A percentile compares a stretch with the other conserved stretches of the same genome.
phyloP scores from a whole-genome alignment of 2,797 vertebrate genomes.

The Parotocinclus haroldoi region DNA sequence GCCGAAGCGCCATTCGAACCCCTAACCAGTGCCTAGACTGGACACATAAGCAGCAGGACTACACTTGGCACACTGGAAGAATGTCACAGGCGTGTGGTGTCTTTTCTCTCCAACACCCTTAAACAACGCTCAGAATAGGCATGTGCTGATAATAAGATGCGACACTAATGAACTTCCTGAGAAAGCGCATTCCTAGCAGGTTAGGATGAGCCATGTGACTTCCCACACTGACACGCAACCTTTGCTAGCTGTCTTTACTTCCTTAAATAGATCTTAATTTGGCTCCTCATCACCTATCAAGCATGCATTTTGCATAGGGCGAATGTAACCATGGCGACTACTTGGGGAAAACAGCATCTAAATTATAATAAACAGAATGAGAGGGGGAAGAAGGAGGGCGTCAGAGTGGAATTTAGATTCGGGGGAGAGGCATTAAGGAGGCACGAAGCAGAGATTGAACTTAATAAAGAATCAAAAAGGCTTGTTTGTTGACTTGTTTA shows the following conservation, averaged over 20 bases:
- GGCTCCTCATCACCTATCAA: conserved; percentile 46
- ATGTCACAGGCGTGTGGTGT: too few species aligned
- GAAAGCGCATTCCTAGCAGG: conserved; percentile 7
- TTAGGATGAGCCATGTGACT: conserved; percentile 2
- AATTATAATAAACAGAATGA: conserved; percentile 29
- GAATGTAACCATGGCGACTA: conserved; percentile 59
- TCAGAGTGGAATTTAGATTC: conserved; percentile 26
- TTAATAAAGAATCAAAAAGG: conserved; percentile 49
- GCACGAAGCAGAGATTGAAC: conserved; percentile 1
- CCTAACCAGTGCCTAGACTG: too few species aligned
- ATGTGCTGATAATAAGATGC: conserved; percentile 5
- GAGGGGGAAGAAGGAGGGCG: conserved; percentile 3
- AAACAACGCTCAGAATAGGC: too few species aligned
- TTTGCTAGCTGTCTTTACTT: background rate
- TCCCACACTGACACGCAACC: background rate
- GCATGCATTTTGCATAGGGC: conserved; percentile 49
- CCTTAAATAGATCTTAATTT: conserved; percentile 58
- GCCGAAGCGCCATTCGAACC: too few species aligned
- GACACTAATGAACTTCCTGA: conserved; percentile 7
- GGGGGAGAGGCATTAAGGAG: conserved; percentile 20
- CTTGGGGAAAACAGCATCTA: conserved; percentile 30
- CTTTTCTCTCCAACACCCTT: too few species aligned
- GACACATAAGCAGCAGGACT: too few species aligned
- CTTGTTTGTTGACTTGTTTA: conserved; percentile 40
- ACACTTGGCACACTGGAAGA: too few species aligned